Evolutionary conservation across 2,888 invertebrate species (phyloP).

Genomic region (Ditula angustiorana): DNA sequence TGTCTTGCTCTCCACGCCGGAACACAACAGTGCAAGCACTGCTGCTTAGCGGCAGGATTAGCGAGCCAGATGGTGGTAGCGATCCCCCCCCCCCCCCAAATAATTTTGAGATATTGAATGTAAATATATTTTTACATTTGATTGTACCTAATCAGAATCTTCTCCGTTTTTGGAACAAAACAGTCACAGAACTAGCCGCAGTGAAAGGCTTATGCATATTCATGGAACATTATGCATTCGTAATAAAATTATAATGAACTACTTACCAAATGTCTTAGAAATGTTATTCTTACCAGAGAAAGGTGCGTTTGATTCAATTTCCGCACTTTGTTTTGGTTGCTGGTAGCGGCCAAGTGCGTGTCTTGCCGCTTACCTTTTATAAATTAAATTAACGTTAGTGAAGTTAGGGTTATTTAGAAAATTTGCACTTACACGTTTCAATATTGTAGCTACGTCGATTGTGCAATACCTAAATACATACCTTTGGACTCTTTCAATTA

Average conservation of each 20-base stretch:
- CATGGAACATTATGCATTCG: conserved; percentile 18
- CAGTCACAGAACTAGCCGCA: neutral
- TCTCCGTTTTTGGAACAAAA: neutral
- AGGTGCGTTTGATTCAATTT: conserved; percentile 33
- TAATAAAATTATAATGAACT: conserved; percentile 33
- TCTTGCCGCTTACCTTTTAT: neutral
- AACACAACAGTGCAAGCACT: no score
- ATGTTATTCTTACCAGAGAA: conserved; percentile 22
- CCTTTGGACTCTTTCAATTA: no score
- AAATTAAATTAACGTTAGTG: neutral
- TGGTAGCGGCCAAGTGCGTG: neutral
- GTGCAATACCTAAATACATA: no score
- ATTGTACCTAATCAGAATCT: neutral
- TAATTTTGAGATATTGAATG: no score
- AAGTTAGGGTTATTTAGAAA: neutral
- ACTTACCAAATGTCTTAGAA: conserved; percentile 36
- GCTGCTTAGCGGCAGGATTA: no score
- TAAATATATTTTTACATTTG: no score
- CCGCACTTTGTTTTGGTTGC: conserved; percentile 24
- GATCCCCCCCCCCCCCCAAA: no score
- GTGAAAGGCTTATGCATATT: conserved; percentile 30
- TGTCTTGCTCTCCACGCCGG: no score
- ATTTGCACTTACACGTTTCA: no score
- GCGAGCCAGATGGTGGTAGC: no score
- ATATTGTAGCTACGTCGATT: no score